These are phyloP conservation scores for Neocrepidodera transversa DNA, from an alignment of 2,888 invertebrate genomes.

Conservation along the genomic window DNA sequence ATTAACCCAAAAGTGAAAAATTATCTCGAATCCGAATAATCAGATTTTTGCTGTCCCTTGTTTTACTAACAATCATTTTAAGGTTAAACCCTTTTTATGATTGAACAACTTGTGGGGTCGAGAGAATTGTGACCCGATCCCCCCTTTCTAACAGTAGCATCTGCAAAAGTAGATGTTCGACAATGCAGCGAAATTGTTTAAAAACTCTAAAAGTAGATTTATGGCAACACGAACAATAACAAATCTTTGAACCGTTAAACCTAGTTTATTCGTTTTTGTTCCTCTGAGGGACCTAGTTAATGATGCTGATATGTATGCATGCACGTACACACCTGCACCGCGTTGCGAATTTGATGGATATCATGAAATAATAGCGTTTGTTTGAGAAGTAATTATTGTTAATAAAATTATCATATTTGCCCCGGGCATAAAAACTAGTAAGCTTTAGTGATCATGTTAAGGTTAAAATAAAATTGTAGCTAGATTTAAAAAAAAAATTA, in stretches of 20 bases:
- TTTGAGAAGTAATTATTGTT: background rate
- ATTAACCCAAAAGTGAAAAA: no score
- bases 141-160: background rate
- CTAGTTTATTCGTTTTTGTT: conserved; percentile 24
- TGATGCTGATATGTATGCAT: conserved; percentile 7
- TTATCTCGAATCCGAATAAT: no score
- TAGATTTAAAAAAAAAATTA: no score
- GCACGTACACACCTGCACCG: background rate
- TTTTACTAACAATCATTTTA: no score
- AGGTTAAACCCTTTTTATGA: no score
- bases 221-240: conserved; percentile 1
- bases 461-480: no score
- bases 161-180: background rate
- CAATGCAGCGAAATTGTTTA: background rate
- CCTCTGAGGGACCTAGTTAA: conserved; percentile 12
- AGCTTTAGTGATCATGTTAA: no score
- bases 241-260: conserved; percentile 25
- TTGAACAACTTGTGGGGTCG: no score
- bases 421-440: no score
- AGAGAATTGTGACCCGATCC: background rate
- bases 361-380: background rate
- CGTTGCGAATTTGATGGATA: conserved; percentile 1
- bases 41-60: no score
- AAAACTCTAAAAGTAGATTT: conserved; percentile 8
- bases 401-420: no score